Conservation (phyloP, 2,113 vertebrate genomes). For the Brevimyrus niger region DNA sequence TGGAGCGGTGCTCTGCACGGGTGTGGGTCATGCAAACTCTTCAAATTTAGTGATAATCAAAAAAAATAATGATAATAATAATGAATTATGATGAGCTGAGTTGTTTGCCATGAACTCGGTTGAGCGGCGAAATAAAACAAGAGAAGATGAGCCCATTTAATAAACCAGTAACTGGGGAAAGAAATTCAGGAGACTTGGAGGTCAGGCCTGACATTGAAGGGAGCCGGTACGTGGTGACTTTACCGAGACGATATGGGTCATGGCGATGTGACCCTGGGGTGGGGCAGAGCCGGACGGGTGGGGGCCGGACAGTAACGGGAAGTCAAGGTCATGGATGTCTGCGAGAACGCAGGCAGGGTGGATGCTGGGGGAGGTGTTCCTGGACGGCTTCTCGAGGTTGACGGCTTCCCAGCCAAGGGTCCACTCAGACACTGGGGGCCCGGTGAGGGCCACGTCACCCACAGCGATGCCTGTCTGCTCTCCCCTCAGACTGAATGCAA, state of each 20-base stretch:
- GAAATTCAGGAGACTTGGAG: neutral
- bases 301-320: neutral
- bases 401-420: neutral
- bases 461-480: neutral
- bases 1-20: neutral
- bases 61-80: too few relatives aligned
- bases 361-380: neutral
- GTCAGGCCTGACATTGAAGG: neutral
- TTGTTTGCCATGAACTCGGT: neutral
- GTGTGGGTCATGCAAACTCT: neutral
- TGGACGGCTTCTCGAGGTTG: neutral
- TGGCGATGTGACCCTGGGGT: neutral
- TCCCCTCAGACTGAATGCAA: neutral
- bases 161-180: neutral
- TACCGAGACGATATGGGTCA: neutral
- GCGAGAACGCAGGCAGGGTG: neutral
- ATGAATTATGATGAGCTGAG: neutral
- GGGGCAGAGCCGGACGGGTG: neutral
- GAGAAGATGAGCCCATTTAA: neutral
- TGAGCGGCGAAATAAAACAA: neutral
- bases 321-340: neutral
- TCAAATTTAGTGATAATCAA: neutral
- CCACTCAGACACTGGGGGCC: neutral
- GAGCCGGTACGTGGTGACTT: neutral
- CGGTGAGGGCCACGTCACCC: neutral